These are phyloP conservation scores for Apolygus lucorum DNA, from an alignment of 1,140 invertebrate species.

Conservation along the genomic window DNA sequence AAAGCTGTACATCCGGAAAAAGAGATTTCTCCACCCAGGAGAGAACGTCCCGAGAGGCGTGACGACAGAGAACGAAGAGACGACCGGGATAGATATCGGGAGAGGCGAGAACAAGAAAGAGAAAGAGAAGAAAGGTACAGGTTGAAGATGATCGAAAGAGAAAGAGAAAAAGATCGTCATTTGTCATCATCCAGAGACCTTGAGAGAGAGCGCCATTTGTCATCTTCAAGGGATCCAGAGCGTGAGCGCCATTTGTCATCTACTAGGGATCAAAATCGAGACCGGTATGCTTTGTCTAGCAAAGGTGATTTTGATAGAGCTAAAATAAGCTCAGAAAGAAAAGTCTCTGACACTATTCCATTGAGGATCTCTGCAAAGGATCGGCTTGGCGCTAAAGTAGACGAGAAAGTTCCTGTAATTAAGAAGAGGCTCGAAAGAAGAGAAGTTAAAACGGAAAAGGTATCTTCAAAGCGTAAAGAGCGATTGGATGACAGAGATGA, in stretches of 20 bases:
- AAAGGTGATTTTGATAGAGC: no score
- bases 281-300: no score
- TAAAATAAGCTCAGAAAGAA: constrained; percentile 9
- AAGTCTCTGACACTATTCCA: constrained; percentile 15
- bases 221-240: background rate
- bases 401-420: constrained; percentile 30
- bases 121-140: constrained; percentile 6
- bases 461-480: background rate
- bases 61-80: background rate
- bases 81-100: constrained; percentile 6
- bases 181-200: background rate
- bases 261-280: no score
- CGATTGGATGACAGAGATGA: background rate
- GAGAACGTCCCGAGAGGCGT: background rate
- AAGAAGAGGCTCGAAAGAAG: constrained; percentile 9
- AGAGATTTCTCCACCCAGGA: constrained; percentile 4
- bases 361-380: constrained; percentile 35
- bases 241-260: no score
- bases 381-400: constrained; percentile 35
- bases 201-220: background rate
- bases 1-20: constrained; percentile 2
- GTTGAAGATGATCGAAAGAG: background rate
- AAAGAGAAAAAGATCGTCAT: constrained; percentile 3
- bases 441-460: constrained; percentile 17
- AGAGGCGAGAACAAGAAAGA: constrained; percentile 13